These are phyloP conservation scores for Chunga burmeisteri DNA, from an alignment of 2,113 vertebrate species.

Conservation along the genomic window DNA sequence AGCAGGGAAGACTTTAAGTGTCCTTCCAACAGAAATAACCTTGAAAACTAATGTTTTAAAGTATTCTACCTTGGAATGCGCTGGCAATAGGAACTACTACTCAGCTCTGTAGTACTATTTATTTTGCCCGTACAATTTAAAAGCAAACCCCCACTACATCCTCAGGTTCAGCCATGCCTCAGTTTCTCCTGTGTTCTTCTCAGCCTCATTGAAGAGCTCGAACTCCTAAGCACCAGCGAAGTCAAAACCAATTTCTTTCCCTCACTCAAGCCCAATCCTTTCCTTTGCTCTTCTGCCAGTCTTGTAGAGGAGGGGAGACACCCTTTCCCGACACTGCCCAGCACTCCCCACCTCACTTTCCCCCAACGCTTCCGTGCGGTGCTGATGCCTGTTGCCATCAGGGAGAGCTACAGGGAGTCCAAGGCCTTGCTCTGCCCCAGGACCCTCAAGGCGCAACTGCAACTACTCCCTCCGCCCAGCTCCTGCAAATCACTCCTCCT, in stretches of 20 bases:
- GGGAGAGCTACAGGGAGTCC: background rate
- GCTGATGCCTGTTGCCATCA: background rate
- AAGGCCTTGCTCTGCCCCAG: background rate
- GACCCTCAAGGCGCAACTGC: background rate
- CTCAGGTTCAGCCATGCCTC: background rate
- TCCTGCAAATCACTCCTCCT: background rate
- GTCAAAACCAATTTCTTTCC: background rate
- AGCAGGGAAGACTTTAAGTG: background rate
- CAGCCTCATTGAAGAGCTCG: background rate
- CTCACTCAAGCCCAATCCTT: background rate
- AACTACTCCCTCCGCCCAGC: background rate
- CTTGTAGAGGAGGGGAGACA: background rate
- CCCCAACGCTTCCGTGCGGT: background rate
- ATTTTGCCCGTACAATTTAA: background rate
- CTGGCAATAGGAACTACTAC: background rate
- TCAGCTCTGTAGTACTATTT: background rate
- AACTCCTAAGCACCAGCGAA: background rate
- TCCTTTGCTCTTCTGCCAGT: background rate
- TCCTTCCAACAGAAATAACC: background rate
- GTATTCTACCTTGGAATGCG: background rate
- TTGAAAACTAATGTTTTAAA: background rate
- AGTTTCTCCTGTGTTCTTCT: background rate
- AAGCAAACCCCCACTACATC: background rate
- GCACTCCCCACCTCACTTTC: background rate
- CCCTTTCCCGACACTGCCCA: background rate